These are phyloP conservation scores for Babylonia areolata DNA, from an alignment of 1,140 invertebrate species.

Conservation along the genomic window DNA sequence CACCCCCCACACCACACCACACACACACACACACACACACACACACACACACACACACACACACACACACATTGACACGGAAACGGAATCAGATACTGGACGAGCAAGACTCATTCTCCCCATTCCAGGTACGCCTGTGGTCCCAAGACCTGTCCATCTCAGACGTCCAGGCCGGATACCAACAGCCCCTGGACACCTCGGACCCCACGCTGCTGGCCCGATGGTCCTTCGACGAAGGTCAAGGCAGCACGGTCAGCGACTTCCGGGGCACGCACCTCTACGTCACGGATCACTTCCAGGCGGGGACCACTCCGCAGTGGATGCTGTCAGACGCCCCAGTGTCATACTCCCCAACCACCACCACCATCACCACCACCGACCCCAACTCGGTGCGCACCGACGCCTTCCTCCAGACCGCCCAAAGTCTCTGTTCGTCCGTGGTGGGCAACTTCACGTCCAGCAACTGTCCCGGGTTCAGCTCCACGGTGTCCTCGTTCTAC, in stretches of 20 bases:
- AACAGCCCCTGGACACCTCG: not conserved
- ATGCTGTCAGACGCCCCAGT: constrained; percentile 8
- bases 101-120: too few relatives aligned
- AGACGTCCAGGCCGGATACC: not conserved
- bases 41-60: too few relatives aligned
- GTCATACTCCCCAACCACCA: not conserved
- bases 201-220: not conserved
- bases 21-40: too few relatives aligned
- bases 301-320: constrained; percentile 8
- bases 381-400: not conserved
- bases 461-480: constrained; percentile 18
- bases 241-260: constrained; percentile 1
- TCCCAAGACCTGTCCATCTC: not conserved
- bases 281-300: not conserved
- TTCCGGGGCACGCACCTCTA: constrained; percentile 15
- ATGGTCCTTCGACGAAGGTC: constrained; percentile 7
- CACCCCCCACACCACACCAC: too few relatives aligned
- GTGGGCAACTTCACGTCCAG: not conserved
- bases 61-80: too few relatives aligned
- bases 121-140: not conserved
- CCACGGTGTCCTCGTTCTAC: not conserved
- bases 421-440: not conserved
- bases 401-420: not conserved
- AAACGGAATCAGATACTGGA: too few relatives aligned
- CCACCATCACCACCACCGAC: not conserved